Evolutionary conservation across 2,113 vertebrate species (phyloP).

Genomic region (Hassar affinis): DNA sequence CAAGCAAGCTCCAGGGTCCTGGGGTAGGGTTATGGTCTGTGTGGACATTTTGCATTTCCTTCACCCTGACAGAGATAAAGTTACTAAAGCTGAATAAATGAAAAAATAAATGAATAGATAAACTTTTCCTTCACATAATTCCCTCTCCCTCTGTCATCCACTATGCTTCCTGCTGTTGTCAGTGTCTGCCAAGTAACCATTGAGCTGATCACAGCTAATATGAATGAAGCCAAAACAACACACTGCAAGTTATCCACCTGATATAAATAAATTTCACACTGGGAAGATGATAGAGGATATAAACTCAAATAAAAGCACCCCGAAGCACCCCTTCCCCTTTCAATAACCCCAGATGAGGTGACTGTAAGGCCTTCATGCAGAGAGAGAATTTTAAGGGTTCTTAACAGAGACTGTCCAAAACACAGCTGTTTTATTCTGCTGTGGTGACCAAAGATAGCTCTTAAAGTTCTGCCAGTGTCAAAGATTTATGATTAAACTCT

Average conservation of each 20-base stretch:
- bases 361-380: constrained; percentile 1
- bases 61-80: no score
- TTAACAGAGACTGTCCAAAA: not conserved
- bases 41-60: not conserved
- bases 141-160: not conserved
- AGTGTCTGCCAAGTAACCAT: constrained; percentile 8
- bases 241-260: not conserved
- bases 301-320: constrained; percentile 22
- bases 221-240: not conserved
- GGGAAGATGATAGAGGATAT: not conserved
- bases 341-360: not conserved
- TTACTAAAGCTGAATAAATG: no score
- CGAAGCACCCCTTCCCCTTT: not conserved
- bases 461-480: not conserved
- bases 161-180: constrained; percentile 4
- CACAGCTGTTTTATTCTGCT: not conserved
- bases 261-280: not conserved
- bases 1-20: not conserved
- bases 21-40: not conserved
- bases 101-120: not conserved
- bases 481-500: not conserved
- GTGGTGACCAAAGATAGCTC: not conserved
- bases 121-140: not conserved
- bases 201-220: not conserved
- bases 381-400: constrained; percentile 4